phyloP scores from a whole-genome alignment of 2,888 invertebrate genomes.

The Yponomeuta malinellus region DNA sequence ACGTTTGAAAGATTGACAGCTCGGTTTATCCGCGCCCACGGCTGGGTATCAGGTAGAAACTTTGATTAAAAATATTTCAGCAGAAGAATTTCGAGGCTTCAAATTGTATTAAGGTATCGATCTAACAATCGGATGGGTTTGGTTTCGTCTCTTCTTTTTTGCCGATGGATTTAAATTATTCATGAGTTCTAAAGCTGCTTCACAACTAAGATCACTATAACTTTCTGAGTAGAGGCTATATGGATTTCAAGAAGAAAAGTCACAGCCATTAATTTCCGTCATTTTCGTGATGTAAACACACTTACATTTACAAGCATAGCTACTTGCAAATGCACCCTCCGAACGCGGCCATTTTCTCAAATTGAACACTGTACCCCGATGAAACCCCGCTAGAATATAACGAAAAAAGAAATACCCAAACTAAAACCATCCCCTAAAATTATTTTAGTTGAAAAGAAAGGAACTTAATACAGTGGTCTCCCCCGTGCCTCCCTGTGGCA shows the following conservation, averaged over 20 bases:
- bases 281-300: conserved; percentile 1
- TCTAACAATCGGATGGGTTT: not conserved
- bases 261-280: not conserved
- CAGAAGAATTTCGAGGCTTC: conserved; percentile 36
- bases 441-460: conserved; percentile 76
- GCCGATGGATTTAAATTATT: not conserved
- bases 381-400: conserved; percentile 36
- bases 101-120: not conserved
- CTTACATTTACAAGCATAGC: conserved; percentile 25
- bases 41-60: conserved; percentile 63
- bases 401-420: conserved; percentile 63
- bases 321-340: conserved; percentile 31
- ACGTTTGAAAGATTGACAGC: conserved; percentile 65
- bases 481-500: conserved; percentile 60
- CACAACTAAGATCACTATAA: not conserved
- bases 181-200: not conserved
- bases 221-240: not conserved
- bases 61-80: conserved; percentile 75
- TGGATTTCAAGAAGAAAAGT: not conserved
- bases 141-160: not conserved
- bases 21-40: conserved; percentile 51
- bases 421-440: conserved; percentile 75
- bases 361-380: conserved; percentile 44
- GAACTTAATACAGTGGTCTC: conserved; percentile 73
- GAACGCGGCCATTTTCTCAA: conserved; percentile 61